Base-by-base conservation (phyloP, 2,113 vertebrate genomes). In the Gasterosteus aculeatus region DNA sequence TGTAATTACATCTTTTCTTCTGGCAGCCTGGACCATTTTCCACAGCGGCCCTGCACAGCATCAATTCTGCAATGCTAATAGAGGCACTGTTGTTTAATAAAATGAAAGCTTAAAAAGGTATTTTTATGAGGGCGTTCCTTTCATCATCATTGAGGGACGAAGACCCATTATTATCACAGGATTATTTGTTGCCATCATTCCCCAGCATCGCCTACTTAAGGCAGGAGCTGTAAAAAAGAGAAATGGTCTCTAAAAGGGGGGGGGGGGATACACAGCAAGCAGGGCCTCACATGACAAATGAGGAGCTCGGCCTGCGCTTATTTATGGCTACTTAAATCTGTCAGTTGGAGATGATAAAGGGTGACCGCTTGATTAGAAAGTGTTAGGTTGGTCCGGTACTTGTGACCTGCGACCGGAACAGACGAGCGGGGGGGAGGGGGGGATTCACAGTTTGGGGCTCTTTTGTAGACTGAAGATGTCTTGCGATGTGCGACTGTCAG, bases 311-410 rank as follows among this genome's bases (percentile, higher is more conserved):
- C 75, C 85, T 73, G 54, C 67, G 10, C 72, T 89, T 92, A 92
- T 94, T 93, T 92, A 93, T 90, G 86, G 85, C 82, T 89, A 89
- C 90, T 92, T 92, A 89, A 91, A 91, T 85, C 78, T 78, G 89
- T 85, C 92, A 82, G 80, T 72, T 73, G 72, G 51, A 85, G 83
- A 92, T 91, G 92, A 93, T 88, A 76, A 87, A 91, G 85, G 82
- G 88, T 90, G 88, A 90, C 84, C 59, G 70, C 87, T 90, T 93
- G 92, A 92, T 92, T 91, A 90, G 88, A 90, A 90, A 86, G 82
- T 88, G 87, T 82, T 77, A 67, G 78, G 90, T 87, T 22, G 67
- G 75, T 83, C 59, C 61, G 60, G 71, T 87, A 63, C 65, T 51
- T 58, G 65, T 82, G 85, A 90, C 83, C 81, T 19, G 26, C 16